A percentile compares a stretch with the other conserved stretches of the same genome.
These are phyloP conservation scores for Nipponia nippon DNA, from an alignment of 2,113 vertebrate genomes.

Conservation along the genomic window DNA sequence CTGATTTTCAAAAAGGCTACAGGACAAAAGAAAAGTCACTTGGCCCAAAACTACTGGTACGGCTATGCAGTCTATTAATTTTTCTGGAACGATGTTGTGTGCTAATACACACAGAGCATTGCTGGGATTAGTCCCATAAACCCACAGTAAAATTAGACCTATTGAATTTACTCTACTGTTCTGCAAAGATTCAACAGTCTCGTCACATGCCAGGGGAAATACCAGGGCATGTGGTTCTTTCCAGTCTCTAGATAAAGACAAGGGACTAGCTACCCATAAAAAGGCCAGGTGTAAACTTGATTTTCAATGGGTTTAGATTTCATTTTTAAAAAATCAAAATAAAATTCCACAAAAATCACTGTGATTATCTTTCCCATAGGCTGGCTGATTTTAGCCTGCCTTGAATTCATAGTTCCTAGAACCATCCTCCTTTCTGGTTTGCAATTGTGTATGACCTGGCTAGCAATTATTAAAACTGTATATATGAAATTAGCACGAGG, in stretches of 20 bases:
- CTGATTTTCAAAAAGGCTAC: neutral
- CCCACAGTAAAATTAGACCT: neutral
- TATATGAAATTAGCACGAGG: neutral
- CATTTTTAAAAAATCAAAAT: neutral
- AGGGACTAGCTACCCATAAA: neutral
- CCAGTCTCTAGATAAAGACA: neutral
- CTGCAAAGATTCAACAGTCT: neutral
- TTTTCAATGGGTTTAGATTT: neutral
- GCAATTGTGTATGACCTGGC: neutral
- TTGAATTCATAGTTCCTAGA: neutral
- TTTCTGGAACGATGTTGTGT: neutral
- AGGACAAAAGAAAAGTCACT: neutral
- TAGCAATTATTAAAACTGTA: neutral
- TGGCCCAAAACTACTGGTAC: neutral
- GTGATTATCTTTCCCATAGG: neutral
- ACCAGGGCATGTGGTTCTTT: accelerated
- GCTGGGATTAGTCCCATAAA: neutral
- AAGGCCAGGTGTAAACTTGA: neutral
- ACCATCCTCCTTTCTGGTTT: neutral
- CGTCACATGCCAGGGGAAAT: accelerated
- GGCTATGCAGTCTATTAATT: neutral
- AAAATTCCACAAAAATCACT: neutral
- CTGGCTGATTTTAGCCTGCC: neutral
- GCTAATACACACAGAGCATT: neutral
- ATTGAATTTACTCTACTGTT: neutral